Evolutionary conservation across 2,888 invertebrate genomes (phyloP), one percentile per base, ranked within the genome.

Genomic region (Cheilosia urbana): DNA sequence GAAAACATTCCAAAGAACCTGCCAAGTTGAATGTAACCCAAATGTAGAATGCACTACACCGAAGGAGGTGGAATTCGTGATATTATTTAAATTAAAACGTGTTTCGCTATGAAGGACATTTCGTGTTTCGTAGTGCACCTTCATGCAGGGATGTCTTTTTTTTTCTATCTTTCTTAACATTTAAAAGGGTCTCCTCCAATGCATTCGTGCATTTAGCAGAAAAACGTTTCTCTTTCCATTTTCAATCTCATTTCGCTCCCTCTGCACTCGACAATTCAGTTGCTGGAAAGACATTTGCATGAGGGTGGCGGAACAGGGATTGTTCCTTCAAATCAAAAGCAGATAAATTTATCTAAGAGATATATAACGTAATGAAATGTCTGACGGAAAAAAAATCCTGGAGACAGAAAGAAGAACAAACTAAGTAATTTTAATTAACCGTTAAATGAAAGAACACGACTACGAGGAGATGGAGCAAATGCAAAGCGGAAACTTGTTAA

Each of bases 71-170:
- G 62, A 65, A 66, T 55, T 78, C 72, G 21, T 82, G 63, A 69
- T 75, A 63, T 79, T 75, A 80, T 84, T 84, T 53, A 79, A 84
- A 84, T 79, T 84, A 84, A 68, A 84, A 84, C 58, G 83, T 80
- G 69, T 79, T 72, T 66, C 42, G 34, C n/a, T 37, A 7, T 63
- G 63, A 73, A 84, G 69, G 79, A 84, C 63, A 49, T 73, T 69
- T 72, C 68, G 42, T 62, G 62, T 57, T 75, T 37, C 55, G 27
- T 60, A 49, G 21, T 21, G 53, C 53, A 71, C 71, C 51, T 37
- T 63, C 49, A 58, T 65, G 21, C 17, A 51, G 21, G 13, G n/a
- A 65, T 68, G 60, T 63, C 72, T 47, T 63, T 73, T 78, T 15
- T 15, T 30, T 58, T 53, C 51, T 24, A 58, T 45, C 51, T 78